Conservation (phyloP, 2,888 invertebrate species). For the Falcaria lacertinaria region DNA sequence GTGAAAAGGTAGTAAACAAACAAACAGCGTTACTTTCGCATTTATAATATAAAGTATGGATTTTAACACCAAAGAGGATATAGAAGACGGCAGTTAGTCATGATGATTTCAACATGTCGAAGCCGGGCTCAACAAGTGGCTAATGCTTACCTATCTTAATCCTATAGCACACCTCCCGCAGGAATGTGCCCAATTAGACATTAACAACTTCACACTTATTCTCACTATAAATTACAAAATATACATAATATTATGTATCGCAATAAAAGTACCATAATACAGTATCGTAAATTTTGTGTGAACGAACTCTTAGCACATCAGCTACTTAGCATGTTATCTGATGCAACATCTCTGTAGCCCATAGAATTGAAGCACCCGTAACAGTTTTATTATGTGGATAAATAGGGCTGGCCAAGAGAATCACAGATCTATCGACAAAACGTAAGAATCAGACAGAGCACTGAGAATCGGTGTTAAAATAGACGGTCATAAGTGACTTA, state of each 20-base stretch:
- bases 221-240: neutral
- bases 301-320: slow-evolving; percentile 25
- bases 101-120: no score
- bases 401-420: neutral
- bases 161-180: no score
- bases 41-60: no score
- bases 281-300: slow-evolving; percentile 18
- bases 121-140: no score
- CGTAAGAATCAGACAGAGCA: neutral
- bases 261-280: slow-evolving; percentile 1
- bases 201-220: neutral
- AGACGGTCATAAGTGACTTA: no score
- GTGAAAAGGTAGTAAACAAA: no score
- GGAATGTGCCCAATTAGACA: no score
- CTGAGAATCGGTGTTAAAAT: neutral
- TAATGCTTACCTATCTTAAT: no score
- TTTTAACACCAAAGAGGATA: no score
- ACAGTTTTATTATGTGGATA: neutral
- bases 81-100: no score
- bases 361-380: neutral
- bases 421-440: neutral
- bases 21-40: no score
- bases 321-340: slow-evolving; percentile 5
- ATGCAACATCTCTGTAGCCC: neutral
- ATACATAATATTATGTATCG: neutral